Evolutionary conservation across 2,113 vertebrate genomes (phyloP), one percentile per base, ranked within the genome.

Genomic region (Ceyx melanurus): DNA sequence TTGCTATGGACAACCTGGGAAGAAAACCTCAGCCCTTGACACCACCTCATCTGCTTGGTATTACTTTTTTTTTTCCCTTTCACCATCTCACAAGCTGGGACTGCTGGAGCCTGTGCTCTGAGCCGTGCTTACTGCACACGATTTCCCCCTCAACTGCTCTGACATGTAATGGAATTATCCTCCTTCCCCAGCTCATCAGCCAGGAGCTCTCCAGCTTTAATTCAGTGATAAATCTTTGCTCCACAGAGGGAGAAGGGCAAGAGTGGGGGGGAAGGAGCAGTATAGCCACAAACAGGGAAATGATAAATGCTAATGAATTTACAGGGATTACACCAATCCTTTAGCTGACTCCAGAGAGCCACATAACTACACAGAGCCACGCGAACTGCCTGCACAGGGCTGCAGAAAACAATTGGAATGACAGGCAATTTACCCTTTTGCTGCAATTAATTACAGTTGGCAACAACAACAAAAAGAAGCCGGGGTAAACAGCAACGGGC

Each of bases 221-320:
- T 92, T 68, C 85, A 65, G 68, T 10, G 1, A 92, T 91, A 81
- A 89, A 94, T 96, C 86, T 84, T 53, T 77, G 43, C 76, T 94
- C 57, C 31, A 2, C 15, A 68, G n/a, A 92, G 46, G 61, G 7
- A 89, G 84, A 85, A 85, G 51, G 33, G 82, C 72, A 92, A 74
- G 89, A 58, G 73, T 46, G 53, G 19, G 4, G 22, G 40, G 31
- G 45, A 42, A 10, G 4, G 66, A 80, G 54, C 5, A 0, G 16
- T 23, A 56, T 12, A 77, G 75, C 60, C 84, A 88, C 40, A 48
- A 91, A 89, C 60, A 77, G 60, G 29, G 71, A 86, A 40, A 46
- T 74, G 79, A 91, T 89, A 92, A 93, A 92, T 53, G 75, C 67
- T 94, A 90, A 92, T 92, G 95, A 94, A 93, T 87, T 94, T 93